Evolutionary conservation across 1,140 invertebrate genomes (phyloP), one percentile per base, ranked within the genome.

Genomic region (Pseudobourletiella spinata): DNA sequence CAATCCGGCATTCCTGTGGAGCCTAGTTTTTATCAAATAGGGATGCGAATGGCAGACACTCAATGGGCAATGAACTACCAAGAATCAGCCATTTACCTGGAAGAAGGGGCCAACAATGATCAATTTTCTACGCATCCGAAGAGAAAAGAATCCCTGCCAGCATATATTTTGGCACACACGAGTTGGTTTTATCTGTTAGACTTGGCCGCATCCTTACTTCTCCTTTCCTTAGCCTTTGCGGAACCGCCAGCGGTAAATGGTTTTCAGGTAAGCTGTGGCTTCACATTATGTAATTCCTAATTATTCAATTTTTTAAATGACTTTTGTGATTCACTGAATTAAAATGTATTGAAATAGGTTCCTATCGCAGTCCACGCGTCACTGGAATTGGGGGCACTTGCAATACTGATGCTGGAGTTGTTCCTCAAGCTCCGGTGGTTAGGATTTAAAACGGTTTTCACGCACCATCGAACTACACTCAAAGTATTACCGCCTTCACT

Each of bases 51-150:
- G 56, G 61, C 57, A 15, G 58, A 61, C 32, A 50, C 26, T 22
- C 63, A 70, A 61, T 92, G 89, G 89, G 84, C 88, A 73, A 87
- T 91, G 83, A 92, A 91, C 75, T 93, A 91, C 75, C 86, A 91
- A 71, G 90, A 93, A 73, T 64, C 64, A 11, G 63, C 64, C 1
- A 70, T 70, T 55, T 70, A 62, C 50, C 26, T 70, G 15, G 68
- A 70, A 55, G 91, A 95, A 83, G 91, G 90, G 14, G 81, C 84
- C 75, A 92, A 94, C 72, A 95, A 95, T 79, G 90, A 93, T 75
- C 93, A 93, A 74, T 94, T 92, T 73, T 86, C 88, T 71, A 89
- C 88, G 3, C 90, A 95, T 76, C 91, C 91, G 0, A 82, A 83
- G 42, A 85, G 85, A 73, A 85, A 85, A 24, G 84, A 86, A 71